Evolutionary conservation across 2,113 vertebrate species (phyloP).

Genomic region (Ardeotis arabs): DNA sequence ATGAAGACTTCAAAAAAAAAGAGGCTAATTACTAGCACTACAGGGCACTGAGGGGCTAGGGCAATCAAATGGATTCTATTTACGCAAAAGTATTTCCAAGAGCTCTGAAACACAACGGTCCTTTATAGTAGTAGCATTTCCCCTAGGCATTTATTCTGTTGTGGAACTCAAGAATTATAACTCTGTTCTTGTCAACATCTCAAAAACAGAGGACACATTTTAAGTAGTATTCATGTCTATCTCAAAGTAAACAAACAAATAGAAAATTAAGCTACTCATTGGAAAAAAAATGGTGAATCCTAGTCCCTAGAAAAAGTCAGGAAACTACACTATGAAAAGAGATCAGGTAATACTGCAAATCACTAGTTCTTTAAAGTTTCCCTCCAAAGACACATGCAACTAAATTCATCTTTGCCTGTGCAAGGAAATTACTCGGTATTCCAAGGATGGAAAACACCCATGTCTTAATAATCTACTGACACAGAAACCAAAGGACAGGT

Average conservation of each 20-base stretch:
- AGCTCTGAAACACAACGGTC: background rate
- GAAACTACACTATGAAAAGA: background rate
- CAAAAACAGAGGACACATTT: background rate
- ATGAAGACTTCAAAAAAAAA: background rate
- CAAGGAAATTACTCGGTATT: background rate
- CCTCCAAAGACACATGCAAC: background rate
- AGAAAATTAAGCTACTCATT: background rate
- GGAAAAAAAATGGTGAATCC: background rate
- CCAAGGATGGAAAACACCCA: background rate
- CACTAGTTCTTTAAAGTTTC: background rate
- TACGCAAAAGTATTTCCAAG: background rate
- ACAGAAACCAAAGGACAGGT: conserved; percentile 51
- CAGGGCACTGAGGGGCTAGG: background rate
- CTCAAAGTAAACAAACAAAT: background rate
- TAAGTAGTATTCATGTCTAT: background rate
- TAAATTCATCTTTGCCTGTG: background rate
- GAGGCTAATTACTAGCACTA: background rate
- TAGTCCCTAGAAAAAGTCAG: background rate
- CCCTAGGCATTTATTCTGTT: background rate
- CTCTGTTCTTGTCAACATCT: background rate
- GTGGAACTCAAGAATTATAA: background rate
- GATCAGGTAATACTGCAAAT: background rate
- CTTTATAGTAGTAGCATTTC: background rate
- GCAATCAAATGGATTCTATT: background rate
- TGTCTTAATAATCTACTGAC: conserved; percentile 24